Percentiles rank a stretch among this genome's conserved stretches.
phyloP scores from a whole-genome alignment of 2,797 vertebrate species.

The Mus spretus region DNA sequence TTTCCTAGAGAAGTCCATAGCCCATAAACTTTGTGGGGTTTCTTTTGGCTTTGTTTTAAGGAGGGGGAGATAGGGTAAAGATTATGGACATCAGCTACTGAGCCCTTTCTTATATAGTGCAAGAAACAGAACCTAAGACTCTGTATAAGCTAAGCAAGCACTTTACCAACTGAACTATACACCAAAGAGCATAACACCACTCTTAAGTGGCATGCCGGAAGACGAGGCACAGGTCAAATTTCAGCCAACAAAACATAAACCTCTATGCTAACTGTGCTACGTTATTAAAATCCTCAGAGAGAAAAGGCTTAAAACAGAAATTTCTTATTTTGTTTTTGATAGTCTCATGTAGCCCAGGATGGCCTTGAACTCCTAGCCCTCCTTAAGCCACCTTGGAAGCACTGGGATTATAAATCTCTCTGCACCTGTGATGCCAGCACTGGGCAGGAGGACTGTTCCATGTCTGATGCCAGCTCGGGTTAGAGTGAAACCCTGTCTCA shows the following conservation, averaged over 20 bases:
- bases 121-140: neutral
- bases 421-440: neutral
- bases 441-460: neutral
- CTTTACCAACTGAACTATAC: neutral
- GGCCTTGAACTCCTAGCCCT: neutral
- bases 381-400: neutral
- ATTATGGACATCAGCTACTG: neutral
- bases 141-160: neutral
- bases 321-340: neutral
- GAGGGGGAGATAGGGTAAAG: neutral
- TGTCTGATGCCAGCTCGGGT: neutral
- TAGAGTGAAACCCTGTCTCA: neutral
- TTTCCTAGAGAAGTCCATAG: neutral
- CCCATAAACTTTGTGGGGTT: neutral
- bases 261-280: neutral
- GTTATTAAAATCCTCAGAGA: neutral
- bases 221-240: neutral
- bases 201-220: neutral
- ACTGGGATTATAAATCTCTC: neutral
- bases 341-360: neutral
- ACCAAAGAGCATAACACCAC: neutral
- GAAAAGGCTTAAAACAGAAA: neutral
- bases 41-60: neutral
- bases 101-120: neutral
- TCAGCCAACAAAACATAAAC: neutral